phyloP scores from a whole-genome alignment of 2,797 vertebrate genomes.

The Otolemur crassicaudatus region DNA sequence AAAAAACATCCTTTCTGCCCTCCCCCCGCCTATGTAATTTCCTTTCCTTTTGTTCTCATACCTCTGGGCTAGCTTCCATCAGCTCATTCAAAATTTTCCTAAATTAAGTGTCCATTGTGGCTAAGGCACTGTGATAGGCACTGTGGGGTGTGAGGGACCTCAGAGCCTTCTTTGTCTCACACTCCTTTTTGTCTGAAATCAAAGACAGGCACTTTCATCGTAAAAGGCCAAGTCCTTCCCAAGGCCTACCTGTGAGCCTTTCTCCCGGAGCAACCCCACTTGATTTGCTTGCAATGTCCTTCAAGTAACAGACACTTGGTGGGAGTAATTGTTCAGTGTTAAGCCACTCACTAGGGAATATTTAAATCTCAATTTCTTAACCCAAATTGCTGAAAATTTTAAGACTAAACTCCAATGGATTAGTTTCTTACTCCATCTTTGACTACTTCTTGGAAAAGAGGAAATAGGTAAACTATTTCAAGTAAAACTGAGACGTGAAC shows the following conservation, averaged over 20 bases:
- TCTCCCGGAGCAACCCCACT: neutral
- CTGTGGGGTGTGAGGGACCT: neutral
- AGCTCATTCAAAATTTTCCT: neutral
- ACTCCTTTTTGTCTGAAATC: neutral
- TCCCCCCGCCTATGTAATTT: neutral
- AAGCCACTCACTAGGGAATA: neutral
- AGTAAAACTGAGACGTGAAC: constrained; percentile 3
- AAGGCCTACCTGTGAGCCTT: neutral
- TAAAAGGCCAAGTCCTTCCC: neutral
- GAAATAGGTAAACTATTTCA: neutral
- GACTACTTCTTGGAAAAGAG: neutral
- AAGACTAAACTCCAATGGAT: neutral
- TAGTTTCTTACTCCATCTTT: neutral
- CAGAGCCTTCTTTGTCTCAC: neutral
- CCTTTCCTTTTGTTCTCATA: neutral
- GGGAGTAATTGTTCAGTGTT: neutral
- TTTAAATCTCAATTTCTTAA: constrained; percentile 47
- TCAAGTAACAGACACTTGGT: neutral
- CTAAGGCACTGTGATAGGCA: neutral
- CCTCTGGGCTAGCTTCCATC: neutral
- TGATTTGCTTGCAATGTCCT: neutral
- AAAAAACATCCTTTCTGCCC: constrained; percentile 62
- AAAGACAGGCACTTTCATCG: neutral
- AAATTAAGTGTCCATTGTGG: neutral
- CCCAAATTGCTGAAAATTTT: neutral